These are phyloP conservation scores for Agonopterix arenella DNA, from an alignment of 2,888 invertebrate species.

Conservation along the genomic window DNA sequence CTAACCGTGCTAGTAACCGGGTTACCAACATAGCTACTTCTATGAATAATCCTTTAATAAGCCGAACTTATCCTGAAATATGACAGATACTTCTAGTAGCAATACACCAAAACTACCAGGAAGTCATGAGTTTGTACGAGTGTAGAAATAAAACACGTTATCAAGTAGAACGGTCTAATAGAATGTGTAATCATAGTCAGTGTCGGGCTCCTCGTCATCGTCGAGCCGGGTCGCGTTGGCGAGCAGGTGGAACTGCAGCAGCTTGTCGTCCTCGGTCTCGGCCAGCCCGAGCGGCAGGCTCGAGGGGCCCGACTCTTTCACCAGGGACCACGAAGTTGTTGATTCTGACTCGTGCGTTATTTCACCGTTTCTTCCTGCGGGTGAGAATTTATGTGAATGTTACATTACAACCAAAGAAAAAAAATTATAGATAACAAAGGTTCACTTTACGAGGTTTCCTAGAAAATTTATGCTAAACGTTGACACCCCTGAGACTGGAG, in stretches of 20 bases:
- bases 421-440: too few relatives aligned
- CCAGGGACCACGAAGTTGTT: slow-evolving; percentile 48
- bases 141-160: background rate
- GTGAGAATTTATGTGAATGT: background rate
- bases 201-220: slow-evolving; percentile 39
- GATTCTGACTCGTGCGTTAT: slow-evolving; percentile 38
- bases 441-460: too few relatives aligned
- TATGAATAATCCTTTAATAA: too few relatives aligned
- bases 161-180: slow-evolving; percentile 29
- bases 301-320: slow-evolving; percentile 36
- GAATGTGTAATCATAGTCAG: slow-evolving; percentile 56
- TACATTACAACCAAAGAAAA: too few relatives aligned
- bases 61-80: too few relatives aligned
- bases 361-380: slow-evolving; percentile 47
- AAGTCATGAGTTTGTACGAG: too few relatives aligned
- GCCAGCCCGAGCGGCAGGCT: slow-evolving; percentile 28
- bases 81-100: too few relatives aligned
- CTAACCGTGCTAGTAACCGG: too few relatives aligned
- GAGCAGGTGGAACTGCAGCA: slow-evolving; percentile 49
- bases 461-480: too few relatives aligned
- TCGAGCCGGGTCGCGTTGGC: slow-evolving; percentile 38
- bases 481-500: too few relatives aligned
- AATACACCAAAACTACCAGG: too few relatives aligned
- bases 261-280: slow-evolving; percentile 46
- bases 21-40: too few relatives aligned